A percentile compares a stretch with the other conserved stretches of the same genome.
phyloP scores from a whole-genome alignment of 2,888 invertebrate genomes.

The Psococerastis gibbosa region DNA sequence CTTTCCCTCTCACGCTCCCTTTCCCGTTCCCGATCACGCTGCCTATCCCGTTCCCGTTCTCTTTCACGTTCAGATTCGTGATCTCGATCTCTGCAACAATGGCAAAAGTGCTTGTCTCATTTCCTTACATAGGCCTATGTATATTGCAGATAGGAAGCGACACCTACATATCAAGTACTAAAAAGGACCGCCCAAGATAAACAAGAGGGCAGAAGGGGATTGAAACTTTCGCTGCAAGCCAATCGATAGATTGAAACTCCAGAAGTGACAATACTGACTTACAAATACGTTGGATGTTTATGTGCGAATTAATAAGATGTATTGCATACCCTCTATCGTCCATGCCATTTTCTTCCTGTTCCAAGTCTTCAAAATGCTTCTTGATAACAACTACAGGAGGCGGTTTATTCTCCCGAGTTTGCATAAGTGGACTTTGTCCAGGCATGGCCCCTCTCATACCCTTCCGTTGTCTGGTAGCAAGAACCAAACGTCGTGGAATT shows the following conservation, averaged over 20 bases:
- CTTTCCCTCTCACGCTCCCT: slow-evolving; percentile 11
- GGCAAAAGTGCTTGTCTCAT: no score
- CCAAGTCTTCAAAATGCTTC: slow-evolving; percentile 18
- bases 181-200: no score
- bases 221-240: no score
- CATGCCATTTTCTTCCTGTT: slow-evolving; percentile 7
- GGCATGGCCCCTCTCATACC: slow-evolving; percentile 37
- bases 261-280: no score
- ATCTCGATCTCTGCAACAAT: slow-evolving; percentile 3
- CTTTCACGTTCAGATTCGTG: slow-evolving; percentile 11
- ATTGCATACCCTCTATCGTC: slow-evolving; percentile 5
- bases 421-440: slow-evolving; percentile 26
- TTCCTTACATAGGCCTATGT: no score
- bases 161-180: no score
- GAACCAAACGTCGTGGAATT: slow-evolving; percentile 84
- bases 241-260: no score
- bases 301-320: no score
- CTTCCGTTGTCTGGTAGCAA: slow-evolving; percentile 77
- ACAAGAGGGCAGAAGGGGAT: no score
- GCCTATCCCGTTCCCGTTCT: slow-evolving; percentile 8
- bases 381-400: slow-evolving; percentile 87
- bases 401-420: slow-evolving; percentile 60
- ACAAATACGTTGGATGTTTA: no score
- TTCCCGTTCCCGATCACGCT: slow-evolving; percentile 8
- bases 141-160: no score